Base-by-base conservation (phyloP, 2,113 vertebrate species). In the Potamarius usumacintae region DNA sequence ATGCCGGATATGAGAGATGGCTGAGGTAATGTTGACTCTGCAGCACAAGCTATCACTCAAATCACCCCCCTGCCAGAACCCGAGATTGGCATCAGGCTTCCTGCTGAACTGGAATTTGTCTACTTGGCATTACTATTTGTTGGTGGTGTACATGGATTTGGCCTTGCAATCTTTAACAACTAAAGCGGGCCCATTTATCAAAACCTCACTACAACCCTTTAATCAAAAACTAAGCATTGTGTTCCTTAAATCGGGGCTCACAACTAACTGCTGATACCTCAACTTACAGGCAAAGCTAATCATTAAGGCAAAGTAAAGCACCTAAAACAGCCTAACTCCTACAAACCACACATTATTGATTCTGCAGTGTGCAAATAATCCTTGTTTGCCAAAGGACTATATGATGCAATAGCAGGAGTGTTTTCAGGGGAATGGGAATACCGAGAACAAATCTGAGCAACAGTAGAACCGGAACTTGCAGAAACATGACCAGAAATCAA, bases 1-100 rank as follows among this genome's bases (percentile, higher is more conserved):
- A 62, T 8, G 83, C 15, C 83, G 80, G 34, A 72, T 87, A 94
- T 91, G 90, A 93, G 42, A 90, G 89, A 90, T 62, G 87, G 74
- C 88, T 94, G 92, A 94, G 92, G 92, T 92, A 93, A 94, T 91
- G 88, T 85, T 92, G 87, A 92, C 91, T 91, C 85, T 83, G 86
- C 42, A 52, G 89, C 87, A 87, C 78, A 92, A 94, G 92, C 89
- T 80, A 90, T 92, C 91, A 90, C 88, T 89, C 91, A 87, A 92
- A 88, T 79, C 60, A 14, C 27, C 60, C 20, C 57, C 34, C 25
- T 18, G 20, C 27, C 71, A 50, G 7, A 57, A 57, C n/a, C 5
- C 53, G 55, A 18, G 53, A 30, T 12, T 60, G 79, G 55, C 62
- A 81, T 81, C 30, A 62, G 79, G 18, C 27, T 81, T 80, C 77